phyloP scores from a whole-genome alignment of 2,113 vertebrate genomes.

The Stictonetta naevosa region DNA sequence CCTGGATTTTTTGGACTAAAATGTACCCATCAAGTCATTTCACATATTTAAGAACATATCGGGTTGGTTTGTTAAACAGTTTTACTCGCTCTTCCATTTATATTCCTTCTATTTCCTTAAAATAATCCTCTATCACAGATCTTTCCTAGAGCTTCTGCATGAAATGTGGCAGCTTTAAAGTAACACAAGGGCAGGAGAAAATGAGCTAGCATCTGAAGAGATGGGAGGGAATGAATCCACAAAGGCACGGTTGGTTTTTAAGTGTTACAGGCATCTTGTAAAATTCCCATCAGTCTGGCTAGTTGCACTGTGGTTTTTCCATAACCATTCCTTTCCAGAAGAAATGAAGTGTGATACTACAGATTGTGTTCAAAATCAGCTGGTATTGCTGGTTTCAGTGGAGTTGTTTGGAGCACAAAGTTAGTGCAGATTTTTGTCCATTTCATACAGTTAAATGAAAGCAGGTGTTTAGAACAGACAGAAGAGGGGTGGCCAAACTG shows the following conservation, averaged over 20 bases:
- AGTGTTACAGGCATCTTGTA: not conserved
- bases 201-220: not conserved
- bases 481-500: not conserved
- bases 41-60: not conserved
- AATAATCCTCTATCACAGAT: not conserved
- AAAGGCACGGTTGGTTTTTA: not conserved
- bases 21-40: not conserved
- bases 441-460: constrained; percentile 37
- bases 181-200: not conserved
- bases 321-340: not conserved
- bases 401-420: not conserved
- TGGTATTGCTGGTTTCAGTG: not conserved
- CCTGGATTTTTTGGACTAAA: not conserved
- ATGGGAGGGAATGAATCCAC: not conserved
- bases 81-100: not conserved
- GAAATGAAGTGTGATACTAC: constrained; percentile 32
- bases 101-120: not conserved
- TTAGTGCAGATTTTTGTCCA: not conserved
- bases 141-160: not conserved
- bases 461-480: constrained; percentile 21
- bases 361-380: not conserved
- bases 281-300: constrained; percentile 4
- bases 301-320: not conserved
- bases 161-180: not conserved
- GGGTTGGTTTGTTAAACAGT: not conserved